Evolutionary conservation across 2,797 vertebrate genomes (phyloP).

Genomic region (Gymnopithys bicolor): DNA sequence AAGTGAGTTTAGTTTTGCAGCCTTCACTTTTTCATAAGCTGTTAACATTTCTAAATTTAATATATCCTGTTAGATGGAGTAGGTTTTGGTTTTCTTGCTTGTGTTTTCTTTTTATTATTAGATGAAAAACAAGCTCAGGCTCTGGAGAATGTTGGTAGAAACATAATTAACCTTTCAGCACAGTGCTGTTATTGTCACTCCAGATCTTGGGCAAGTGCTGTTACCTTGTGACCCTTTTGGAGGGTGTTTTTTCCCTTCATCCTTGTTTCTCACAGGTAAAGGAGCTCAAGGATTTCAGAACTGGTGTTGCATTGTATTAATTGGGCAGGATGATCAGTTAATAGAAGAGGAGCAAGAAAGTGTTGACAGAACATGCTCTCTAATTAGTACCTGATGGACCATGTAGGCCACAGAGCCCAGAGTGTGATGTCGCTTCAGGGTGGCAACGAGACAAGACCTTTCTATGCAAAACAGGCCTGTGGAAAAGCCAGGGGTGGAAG

Average conservation of each 20-base stretch:
- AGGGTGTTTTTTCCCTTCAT: background rate
- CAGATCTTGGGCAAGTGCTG: background rate
- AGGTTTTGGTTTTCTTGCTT: background rate
- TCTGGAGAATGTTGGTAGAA: background rate
- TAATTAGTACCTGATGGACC: constrained; percentile 81
- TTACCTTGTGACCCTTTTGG: constrained; percentile 37
- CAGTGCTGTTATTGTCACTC: background rate
- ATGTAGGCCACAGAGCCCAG: constrained; percentile 66
- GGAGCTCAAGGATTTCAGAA: constrained; percentile 59
- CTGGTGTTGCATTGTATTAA: constrained; percentile 67
- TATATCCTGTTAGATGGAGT: background rate
- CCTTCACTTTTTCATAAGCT: background rate
- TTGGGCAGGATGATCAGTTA: constrained; percentile 80
- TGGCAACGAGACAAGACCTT: constrained; percentile 22
- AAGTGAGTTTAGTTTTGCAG: background rate
- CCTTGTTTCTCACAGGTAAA: constrained; percentile 46
- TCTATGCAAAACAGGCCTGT: constrained; percentile 3
- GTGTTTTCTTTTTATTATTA: background rate
- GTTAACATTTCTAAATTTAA: background rate
- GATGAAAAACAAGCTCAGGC: background rate
- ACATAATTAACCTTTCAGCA: constrained; percentile 44
- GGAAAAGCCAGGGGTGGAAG: constrained; percentile 27
- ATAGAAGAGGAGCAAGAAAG: constrained; percentile 73
- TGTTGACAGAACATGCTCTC: constrained; percentile 77
- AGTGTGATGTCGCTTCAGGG: constrained; percentile 40